These are phyloP conservation scores for Idris sp. DNA, from an alignment of 1,140 invertebrate genomes.

Conservation along the genomic window DNA sequence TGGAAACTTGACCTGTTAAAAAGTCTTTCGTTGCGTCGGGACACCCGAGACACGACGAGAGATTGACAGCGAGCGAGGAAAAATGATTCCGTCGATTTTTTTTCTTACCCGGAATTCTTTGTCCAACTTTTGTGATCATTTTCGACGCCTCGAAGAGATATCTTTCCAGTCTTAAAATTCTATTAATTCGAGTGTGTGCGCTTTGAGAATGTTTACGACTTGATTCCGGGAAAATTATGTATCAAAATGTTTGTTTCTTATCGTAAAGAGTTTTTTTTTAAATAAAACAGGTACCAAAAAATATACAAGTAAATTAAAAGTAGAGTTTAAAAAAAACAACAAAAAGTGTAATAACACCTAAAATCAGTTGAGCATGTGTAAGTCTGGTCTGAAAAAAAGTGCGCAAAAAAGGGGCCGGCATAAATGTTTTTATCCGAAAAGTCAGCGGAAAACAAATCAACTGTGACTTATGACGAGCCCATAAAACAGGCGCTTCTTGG, in stretches of 20 bases:
- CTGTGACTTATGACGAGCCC: constrained; percentile 4
- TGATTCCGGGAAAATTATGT: too few relatives aligned
- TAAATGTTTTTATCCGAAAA: background rate
- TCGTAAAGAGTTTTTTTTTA: too few relatives aligned
- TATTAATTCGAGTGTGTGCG: too few relatives aligned
- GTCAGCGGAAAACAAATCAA: background rate
- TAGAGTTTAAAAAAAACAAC: background rate
- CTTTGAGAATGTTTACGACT: too few relatives aligned
- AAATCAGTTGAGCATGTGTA: constrained; percentile 17
- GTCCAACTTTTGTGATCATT: too few relatives aligned
- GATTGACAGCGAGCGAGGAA: constrained; percentile 49
- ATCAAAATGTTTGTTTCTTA: too few relatives aligned
- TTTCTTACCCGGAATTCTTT: background rate
- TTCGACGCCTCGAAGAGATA: too few relatives aligned
- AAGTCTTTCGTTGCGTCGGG: constrained; percentile 54
- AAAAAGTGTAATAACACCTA: background rate
- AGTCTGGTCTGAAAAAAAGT: background rate
- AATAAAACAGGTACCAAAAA: too few relatives aligned
- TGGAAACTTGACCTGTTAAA: constrained; percentile 66
- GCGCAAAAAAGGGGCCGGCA: constrained; percentile 2
- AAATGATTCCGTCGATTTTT: constrained; percentile 46
- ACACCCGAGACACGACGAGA: constrained; percentile 36
- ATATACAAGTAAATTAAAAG: too few relatives aligned
- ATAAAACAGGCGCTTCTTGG: constrained; percentile 1
- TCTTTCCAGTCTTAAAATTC: too few relatives aligned